A percentile compares a stretch with the other conserved stretches of the same genome.
Evolutionary conservation across 2,888 invertebrate species (phyloP).

Genomic region (Chymomyza procnemis): DNA sequence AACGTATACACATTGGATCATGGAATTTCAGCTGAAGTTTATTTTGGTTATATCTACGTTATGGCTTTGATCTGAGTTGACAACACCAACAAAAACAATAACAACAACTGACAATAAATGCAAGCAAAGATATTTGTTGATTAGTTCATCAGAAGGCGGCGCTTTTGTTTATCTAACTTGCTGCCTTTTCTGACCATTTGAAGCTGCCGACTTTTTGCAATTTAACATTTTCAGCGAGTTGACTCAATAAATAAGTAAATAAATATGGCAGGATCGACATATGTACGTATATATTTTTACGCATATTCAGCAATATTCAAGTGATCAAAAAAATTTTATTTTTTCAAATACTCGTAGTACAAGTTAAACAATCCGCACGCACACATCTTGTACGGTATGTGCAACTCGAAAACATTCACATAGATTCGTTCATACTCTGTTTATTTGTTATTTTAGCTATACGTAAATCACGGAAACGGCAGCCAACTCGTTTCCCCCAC

Average conservation of each 20-base stretch:
- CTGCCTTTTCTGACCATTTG: constrained; percentile 51
- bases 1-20: constrained; percentile 27
- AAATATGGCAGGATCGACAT: constrained; percentile 36
- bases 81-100: not conserved
- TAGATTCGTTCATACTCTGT: constrained; percentile 54
- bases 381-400: not conserved
- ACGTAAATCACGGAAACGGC: constrained; percentile 67
- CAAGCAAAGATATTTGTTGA: not conserved
- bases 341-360: no score
- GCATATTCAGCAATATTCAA: constrained; percentile 9
- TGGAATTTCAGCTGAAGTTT: constrained; percentile 44
- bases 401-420: constrained; percentile 5
- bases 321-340: not conserved
- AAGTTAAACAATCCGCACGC: no score
- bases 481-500: constrained; percentile 33
- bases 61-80: constrained; percentile 47
- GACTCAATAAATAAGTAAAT: constrained; percentile 63
- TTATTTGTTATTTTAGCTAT: constrained; percentile 61
- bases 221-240: constrained; percentile 54
- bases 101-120: constrained; percentile 41
- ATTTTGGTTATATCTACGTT: constrained; percentile 51
- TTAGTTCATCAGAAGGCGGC: not conserved
- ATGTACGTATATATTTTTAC: not conserved
- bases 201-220: constrained; percentile 48
- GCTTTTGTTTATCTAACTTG: constrained; percentile 51